phyloP scores from a whole-genome alignment of 2,888 invertebrate species.

The Tinea pellionella region DNA sequence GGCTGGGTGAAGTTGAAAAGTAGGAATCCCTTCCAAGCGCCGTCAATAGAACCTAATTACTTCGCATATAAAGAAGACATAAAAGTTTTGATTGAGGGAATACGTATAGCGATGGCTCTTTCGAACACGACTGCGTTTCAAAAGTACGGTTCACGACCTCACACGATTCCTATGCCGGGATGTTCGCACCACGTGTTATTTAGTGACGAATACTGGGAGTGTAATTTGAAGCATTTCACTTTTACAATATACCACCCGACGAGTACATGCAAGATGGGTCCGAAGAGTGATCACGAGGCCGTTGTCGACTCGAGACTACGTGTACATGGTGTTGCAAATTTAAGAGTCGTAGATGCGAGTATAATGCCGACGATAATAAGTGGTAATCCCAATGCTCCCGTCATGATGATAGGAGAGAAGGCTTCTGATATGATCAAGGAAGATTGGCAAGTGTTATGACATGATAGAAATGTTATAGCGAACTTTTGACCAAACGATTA shows the following conservation, averaged over 20 bases:
- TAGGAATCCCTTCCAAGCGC: conserved; percentile 83
- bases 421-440: conserved; percentile 90
- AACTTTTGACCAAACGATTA: not conserved
- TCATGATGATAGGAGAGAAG: conserved; percentile 92
- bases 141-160: conserved; percentile 81
- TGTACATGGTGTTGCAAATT: conserved; percentile 81
- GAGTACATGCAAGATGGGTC: conserved; percentile 90
- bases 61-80: conserved; percentile 88
- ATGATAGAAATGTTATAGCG: conserved; percentile 16
- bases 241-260: conserved; percentile 89
- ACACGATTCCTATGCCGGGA: conserved; percentile 84
- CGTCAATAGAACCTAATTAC: conserved; percentile 92
- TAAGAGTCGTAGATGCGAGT: conserved; percentile 86
- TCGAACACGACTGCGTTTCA: conserved; percentile 85
- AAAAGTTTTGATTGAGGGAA: conserved; percentile 82
- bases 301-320: conserved; percentile 83
- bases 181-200: conserved; percentile 78
- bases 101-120: conserved; percentile 83
- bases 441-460: conserved; percentile 77
- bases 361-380: conserved; percentile 91
- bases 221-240: conserved; percentile 81
- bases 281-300: conserved; percentile 77
- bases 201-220: conserved; percentile 89
- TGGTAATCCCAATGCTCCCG: conserved; percentile 90
- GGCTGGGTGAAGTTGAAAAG: conserved; percentile 89